These are phyloP conservation scores for Gymnodraco acuticeps DNA, from an alignment of 2,797 vertebrate genomes.

Conservation along the genomic window DNA sequence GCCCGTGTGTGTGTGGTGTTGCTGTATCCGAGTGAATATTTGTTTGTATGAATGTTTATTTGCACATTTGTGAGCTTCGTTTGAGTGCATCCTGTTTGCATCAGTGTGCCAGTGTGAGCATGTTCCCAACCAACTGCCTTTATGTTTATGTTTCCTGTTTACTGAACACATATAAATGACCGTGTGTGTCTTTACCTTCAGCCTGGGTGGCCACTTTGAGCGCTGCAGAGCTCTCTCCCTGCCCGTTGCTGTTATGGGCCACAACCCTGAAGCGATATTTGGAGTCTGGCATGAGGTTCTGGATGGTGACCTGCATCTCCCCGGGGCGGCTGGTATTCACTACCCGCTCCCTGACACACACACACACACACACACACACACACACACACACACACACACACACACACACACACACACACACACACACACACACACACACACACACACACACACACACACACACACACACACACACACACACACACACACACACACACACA, in stretches of 20 bases:
- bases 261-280: conserved; percentile 94
- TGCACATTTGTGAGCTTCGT: conserved; percentile 49
- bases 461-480: background rate
- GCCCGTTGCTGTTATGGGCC: conserved; percentile 92
- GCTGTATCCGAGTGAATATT: conserved; percentile 59
- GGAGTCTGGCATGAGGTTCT: conserved; percentile 95
- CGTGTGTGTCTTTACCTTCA: conserved; percentile 86
- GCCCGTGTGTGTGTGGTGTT: conserved; percentile 6
- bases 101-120: conserved; percentile 40
- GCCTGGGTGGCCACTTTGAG: conserved; percentile 96
- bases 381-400: no score
- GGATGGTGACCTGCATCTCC: conserved; percentile 96
- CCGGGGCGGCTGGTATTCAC: conserved; percentile 94
- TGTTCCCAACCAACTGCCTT: conserved; percentile 55
- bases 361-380: background rate
- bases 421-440: no score
- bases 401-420: background rate
- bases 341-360: conserved; percentile 89
- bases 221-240: conserved; percentile 90
- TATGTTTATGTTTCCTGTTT: conserved; percentile 57
- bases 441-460: background rate
- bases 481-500: no score
- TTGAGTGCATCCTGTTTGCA: conserved; percentile 68
- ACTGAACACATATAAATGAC: conserved; percentile 38
- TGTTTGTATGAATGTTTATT: conserved; percentile 63